Evolutionary conservation across 2,113 vertebrate genomes (phyloP).

Genomic region (Cololabis saira): DNA sequence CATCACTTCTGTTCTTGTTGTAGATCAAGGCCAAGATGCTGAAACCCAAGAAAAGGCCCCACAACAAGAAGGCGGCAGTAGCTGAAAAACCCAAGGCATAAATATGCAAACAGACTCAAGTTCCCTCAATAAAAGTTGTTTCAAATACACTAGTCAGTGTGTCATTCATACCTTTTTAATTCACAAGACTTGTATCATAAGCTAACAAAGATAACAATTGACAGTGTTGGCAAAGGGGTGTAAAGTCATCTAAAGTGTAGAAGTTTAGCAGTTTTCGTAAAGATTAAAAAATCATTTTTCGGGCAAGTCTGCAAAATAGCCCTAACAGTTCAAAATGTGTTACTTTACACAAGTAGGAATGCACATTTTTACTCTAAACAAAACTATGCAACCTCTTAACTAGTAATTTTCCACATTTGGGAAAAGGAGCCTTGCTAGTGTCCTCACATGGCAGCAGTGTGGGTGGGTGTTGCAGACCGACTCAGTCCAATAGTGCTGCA

Average conservation of each 20-base stretch:
- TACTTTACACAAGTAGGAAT: conserved; percentile 50
- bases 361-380: conserved; percentile 37
- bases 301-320: conserved; percentile 35
- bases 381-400: no score
- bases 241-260: conserved; percentile 50
- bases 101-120: no score
- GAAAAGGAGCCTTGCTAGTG: neutral
- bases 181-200: conserved; percentile 42
- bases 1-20: neutral
- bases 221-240: neutral
- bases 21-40: conserved; percentile 84
- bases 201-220: conserved; percentile 27
- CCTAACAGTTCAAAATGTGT: conserved; percentile 15
- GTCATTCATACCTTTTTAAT: conserved; percentile 46
- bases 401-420: no score
- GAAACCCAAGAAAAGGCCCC: conserved; percentile 80
- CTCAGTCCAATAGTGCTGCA: conserved; percentile 97
- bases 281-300: conserved; percentile 71
- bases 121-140: conserved; percentile 71
- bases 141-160: conserved; percentile 38
- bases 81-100: conserved; percentile 67
- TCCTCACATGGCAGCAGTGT: conserved; percentile 84
- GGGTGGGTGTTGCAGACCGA: conserved; percentile 94
- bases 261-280: conserved; percentile 56
- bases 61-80: conserved; percentile 63